phyloP scores from a whole-genome alignment of 1,140 invertebrate genomes.

The Megalopta genalis region DNA sequence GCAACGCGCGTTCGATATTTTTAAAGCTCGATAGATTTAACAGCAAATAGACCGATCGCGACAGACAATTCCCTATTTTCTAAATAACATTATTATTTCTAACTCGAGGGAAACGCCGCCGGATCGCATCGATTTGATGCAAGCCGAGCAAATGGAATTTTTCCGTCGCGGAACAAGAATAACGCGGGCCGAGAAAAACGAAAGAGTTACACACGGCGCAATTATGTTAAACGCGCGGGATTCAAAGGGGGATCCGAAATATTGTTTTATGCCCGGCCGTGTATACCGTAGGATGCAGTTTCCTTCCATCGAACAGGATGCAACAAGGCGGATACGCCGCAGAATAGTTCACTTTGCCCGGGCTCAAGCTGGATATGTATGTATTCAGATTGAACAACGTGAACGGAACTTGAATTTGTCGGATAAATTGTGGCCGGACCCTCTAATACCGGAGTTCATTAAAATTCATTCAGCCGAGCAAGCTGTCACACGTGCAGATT shows the following conservation, averaged over 20 bases:
- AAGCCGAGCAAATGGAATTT: too few relatives aligned
- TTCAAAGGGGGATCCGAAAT: neutral
- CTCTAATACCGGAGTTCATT: constrained; percentile 63
- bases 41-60: too few relatives aligned
- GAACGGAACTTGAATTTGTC: constrained; percentile 58
- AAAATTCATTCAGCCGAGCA: constrained; percentile 63
- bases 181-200: too few relatives aligned
- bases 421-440: constrained; percentile 55
- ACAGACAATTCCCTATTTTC: too few relatives aligned
- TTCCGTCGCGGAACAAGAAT: too few relatives aligned
- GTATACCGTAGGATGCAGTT: neutral
- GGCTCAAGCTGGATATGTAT: constrained; percentile 37
- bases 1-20: too few relatives aligned
- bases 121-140: too few relatives aligned
- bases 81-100: too few relatives aligned
- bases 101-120: too few relatives aligned
- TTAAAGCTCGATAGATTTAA: too few relatives aligned
- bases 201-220: too few relatives aligned
- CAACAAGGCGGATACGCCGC: neutral
- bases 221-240: neutral
- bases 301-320: neutral
- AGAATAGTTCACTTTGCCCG: constrained; percentile 15
- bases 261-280: neutral
- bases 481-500: constrained; percentile 57
- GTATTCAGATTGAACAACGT: constrained; percentile 60